A percentile compares a stretch with the other conserved stretches of the same genome.
Conservation (phyloP, 2,888 invertebrate species). For the Tigriopus californicus region DNA sequence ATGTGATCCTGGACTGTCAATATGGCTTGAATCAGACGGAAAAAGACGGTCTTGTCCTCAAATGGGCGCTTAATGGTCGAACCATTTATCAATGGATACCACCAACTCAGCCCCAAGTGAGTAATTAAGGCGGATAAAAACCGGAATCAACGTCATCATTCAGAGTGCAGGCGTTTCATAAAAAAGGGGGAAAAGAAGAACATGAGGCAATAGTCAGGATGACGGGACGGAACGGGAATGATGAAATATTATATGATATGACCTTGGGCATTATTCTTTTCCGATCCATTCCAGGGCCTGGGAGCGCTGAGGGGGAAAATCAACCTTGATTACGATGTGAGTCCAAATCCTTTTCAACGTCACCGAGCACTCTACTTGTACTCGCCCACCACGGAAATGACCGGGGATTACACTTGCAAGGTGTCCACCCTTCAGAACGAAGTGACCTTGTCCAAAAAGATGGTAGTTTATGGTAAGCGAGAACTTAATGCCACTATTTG, state of each 20-base stretch:
- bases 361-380: conserved; percentile 15
- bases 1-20: conserved; percentile 11
- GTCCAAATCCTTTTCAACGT: conserved; percentile 8
- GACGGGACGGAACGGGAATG: no score
- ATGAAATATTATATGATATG: no score
- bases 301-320: conserved; percentile 5
- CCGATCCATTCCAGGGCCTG: neutral
- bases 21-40: conserved; percentile 11
- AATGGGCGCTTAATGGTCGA: conserved; percentile 12
- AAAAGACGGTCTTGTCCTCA: conserved; percentile 13
- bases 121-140: neutral
- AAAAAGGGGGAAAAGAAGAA: neutral
- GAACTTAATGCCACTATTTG: no score
- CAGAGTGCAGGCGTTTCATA: neutral
- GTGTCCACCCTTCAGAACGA: conserved; percentile 15
- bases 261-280: neutral
- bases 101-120: conserved; percentile 8
- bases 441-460: neutral
- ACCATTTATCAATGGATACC: conserved; percentile 16
- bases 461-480: conserved; percentile 7
- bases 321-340: conserved; percentile 13
- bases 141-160: neutral
- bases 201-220: no score
- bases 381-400: conserved; percentile 11
- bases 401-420: conserved; percentile 10